phyloP scores from a whole-genome alignment of 2,888 invertebrate species.

The Brachypalpus laphriformis region DNA sequence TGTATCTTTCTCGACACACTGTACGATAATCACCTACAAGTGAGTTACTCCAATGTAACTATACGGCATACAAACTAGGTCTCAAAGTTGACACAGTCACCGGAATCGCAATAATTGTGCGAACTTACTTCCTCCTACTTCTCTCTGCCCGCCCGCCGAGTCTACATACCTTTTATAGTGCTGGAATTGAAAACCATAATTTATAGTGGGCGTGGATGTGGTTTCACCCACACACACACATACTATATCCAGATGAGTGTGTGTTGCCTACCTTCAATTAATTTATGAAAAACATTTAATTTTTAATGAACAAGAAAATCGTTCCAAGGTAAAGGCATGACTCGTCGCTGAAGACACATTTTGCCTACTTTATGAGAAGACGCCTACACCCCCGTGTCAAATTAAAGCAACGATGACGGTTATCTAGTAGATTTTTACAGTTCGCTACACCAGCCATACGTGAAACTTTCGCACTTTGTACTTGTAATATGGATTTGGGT shows the following conservation, averaged over 20 bases:
- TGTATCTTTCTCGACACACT: not conserved
- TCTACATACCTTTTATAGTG: not conserved
- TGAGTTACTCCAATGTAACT: not conserved
- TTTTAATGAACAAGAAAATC: conserved; percentile 35
- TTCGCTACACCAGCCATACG: not conserved
- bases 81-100: conserved; percentile 26
- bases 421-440: conserved; percentile 6
- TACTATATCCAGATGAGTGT: not conserved
- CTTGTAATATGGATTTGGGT: not conserved
- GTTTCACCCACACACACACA: not conserved
- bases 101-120: conserved; percentile 26
- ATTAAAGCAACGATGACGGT: conserved; percentile 9
- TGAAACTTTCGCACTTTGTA: conserved; percentile 7
- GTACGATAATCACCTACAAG: not conserved
- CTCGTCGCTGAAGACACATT: conserved; percentile 34
- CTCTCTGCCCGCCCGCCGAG: not conserved
- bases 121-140: conserved; percentile 1
- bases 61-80: not conserved
- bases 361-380: conserved; percentile 16
- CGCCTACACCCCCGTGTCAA: conserved; percentile 19
- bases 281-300: conserved; percentile 28
- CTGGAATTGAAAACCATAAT: conserved; percentile 5
- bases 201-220: conserved; percentile 7
- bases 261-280: conserved; percentile 9
- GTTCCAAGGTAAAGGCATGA: conserved; percentile 10